Conservation (phyloP, 2,113 vertebrate species). For the Triplophysa dalaica region DNA sequence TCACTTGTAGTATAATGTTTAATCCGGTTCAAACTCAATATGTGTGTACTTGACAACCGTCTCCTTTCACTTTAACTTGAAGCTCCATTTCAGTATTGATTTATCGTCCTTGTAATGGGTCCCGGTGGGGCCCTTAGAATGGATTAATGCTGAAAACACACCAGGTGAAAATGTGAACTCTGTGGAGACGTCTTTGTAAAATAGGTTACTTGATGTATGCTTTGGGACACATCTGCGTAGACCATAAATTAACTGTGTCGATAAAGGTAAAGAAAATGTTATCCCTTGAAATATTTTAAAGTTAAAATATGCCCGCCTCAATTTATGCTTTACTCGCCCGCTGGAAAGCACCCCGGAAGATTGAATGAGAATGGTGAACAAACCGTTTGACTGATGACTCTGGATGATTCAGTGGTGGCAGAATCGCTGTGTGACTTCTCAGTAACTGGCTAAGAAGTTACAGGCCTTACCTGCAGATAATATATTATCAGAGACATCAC, state of each 20-base stretch:
- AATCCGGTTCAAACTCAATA: slow-evolving; percentile 23
- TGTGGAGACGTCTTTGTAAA: slow-evolving; percentile 17
- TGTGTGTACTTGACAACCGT: slow-evolving; percentile 16
- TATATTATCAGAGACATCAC: slow-evolving; percentile 36
- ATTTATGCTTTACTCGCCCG: not conserved
- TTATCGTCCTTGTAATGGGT: slow-evolving; percentile 20
- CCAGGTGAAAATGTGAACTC: slow-evolving; percentile 11
- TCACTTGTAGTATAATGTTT: slow-evolving; percentile 20
- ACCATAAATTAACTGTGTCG: slow-evolving; percentile 7
- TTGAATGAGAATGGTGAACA: not conserved
- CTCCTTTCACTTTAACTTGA: slow-evolving; percentile 19
- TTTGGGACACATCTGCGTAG: slow-evolving; percentile 9
- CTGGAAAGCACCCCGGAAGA: not conserved
- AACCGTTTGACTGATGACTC: slow-evolving; percentile 37
- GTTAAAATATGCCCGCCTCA: slow-evolving; percentile 1
- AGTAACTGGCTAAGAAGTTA: slow-evolving; percentile 7
- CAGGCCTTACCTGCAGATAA: slow-evolving; percentile 39
- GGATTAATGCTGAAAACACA: slow-evolving; percentile 37
- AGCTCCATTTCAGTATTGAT: slow-evolving; percentile 36
- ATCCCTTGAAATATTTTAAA: slow-evolving; percentile 15
- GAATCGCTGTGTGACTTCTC: slow-evolving; percentile 7
- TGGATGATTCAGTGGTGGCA: not conserved
- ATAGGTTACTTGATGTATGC: slow-evolving; percentile 23
- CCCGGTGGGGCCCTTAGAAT: not conserved
- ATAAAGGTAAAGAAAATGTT: slow-evolving; percentile 8